These are phyloP conservation scores for Cottoperca gobio DNA, from an alignment of 2,797 vertebrate genomes.

Conservation along the genomic window DNA sequence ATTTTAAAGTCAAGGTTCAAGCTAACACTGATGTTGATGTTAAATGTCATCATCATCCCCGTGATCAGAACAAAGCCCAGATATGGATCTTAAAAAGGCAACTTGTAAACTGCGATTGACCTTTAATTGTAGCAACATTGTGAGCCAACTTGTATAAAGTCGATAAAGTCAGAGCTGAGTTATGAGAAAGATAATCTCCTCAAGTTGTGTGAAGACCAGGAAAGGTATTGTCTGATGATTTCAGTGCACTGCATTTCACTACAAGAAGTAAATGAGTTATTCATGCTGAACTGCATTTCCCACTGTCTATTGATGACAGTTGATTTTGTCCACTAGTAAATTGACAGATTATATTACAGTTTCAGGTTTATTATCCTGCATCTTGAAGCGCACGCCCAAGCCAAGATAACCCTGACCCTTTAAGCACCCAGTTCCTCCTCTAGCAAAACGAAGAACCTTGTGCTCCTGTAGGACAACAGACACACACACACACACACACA, in stretches of 20 bases:
- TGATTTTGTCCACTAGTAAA: too few relatives aligned
- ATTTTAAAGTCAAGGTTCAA: constrained; percentile 37
- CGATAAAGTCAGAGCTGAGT: constrained; percentile 5
- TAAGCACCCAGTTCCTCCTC: background rate
- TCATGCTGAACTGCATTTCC: background rate
- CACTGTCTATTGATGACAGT: too few relatives aligned
- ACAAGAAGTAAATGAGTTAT: background rate
- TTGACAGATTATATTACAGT: too few relatives aligned
- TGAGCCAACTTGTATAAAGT: background rate
- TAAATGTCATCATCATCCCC: constrained; percentile 18
- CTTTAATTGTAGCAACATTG: constrained; percentile 10
- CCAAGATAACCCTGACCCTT: background rate
- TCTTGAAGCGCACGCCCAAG: too few relatives aligned
- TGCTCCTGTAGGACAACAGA: background rate
- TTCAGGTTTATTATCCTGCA: too few relatives aligned
- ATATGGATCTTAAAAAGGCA: background rate
- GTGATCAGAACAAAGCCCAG: background rate
- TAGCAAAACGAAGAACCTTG: background rate
- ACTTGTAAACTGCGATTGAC: constrained; percentile 6
- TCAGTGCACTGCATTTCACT: background rate
- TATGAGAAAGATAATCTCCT: background rate
- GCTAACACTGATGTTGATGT: constrained; percentile 38
- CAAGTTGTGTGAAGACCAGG: background rate
- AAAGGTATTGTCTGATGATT: background rate
- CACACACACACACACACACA: too few relatives aligned